Base-by-base conservation (phyloP, 2,888 invertebrate species). In the Conus canariensis region DNA sequence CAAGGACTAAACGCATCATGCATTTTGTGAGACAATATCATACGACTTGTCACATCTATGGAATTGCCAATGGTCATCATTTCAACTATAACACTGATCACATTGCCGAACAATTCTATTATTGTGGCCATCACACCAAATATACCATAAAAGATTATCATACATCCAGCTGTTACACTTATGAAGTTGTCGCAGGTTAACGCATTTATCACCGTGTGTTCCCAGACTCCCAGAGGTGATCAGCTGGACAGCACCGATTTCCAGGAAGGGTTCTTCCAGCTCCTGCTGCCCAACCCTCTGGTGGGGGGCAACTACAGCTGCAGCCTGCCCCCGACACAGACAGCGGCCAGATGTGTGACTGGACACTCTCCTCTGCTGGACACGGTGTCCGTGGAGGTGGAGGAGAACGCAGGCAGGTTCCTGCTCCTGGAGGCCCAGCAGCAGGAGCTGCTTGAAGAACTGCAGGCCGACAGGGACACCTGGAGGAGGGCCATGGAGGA, bases 281-380 rank as follows among this genome's bases (percentile, higher is more conserved):
- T 85, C 59, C 58, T 59, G 59, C 10, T 85, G 16, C 59, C 59
- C 85, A 85, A 85, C 85, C 85, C 85, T 22, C 10, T 85, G n/a
- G 85, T 59, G 25, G 85, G 59, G 6, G 85, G 85, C 10, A 85
- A 58, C 85, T 85, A 85, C 85, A 85, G 16, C 25, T 85, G 85
- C 59, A 85, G 59, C 45, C 22, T 85, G 10, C 59, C 59, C n/a
- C 58, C 59, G 16, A 1, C 8, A 0, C 59, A 59, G 25, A 0
- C n/a, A 25, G 85, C 85, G 22, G 12, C 12, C 10, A 3, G 12
- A 1, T 85, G 85, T 25, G 6, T 85, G 58, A 10, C n/a, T 10
- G 5, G 4, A 0, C n/a, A 59, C 85, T 59, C 85, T 7, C 59
- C 58, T n/a, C 59, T 85, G 58, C 85, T 58, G 85, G 59, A n/a